Evolutionary conservation across 2,888 invertebrate genomes (phyloP).

Genomic region (Agrochola lota): DNA sequence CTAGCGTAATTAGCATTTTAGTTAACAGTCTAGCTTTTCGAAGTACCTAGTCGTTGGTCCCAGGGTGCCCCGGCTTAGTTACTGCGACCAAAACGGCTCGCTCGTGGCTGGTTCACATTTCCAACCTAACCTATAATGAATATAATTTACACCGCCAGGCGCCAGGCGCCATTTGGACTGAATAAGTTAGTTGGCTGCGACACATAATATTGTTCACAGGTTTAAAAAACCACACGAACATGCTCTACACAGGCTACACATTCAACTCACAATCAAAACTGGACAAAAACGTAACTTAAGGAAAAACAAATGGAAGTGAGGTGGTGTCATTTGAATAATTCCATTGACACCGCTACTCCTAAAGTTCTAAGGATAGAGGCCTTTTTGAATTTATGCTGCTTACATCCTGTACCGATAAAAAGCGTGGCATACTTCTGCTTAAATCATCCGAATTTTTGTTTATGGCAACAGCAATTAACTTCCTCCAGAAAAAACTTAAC

Average conservation of each 20-base stretch:
- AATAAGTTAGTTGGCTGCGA: no score
- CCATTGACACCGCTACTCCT: neutral
- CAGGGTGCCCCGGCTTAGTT: no score
- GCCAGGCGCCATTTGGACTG: no score
- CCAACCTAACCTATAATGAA: no score
- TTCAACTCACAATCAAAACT: neutral
- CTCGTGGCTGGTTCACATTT: neutral
- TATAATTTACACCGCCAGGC: no score
- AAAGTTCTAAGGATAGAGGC: neutral
- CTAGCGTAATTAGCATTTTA: no score
- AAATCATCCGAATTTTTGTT: conserved; percentile 62
- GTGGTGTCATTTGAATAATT: neutral
- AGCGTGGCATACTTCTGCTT: conserved; percentile 42
- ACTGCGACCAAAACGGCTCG: no score
- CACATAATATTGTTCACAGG: no score
- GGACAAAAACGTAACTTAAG: neutral
- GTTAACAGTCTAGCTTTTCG: no score
- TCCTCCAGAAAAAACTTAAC: conserved; percentile 53
- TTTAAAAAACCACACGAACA: no score
- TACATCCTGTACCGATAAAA: conserved; percentile 46
- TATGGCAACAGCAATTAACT: conserved; percentile 65
- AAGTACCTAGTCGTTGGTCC: no score
- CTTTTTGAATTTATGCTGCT: conserved; percentile 13
- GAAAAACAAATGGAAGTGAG: neutral
- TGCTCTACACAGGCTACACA: no score